Base-by-base conservation (phyloP, 2,113 vertebrate species). In the Pycnonotus jocosus region DNA sequence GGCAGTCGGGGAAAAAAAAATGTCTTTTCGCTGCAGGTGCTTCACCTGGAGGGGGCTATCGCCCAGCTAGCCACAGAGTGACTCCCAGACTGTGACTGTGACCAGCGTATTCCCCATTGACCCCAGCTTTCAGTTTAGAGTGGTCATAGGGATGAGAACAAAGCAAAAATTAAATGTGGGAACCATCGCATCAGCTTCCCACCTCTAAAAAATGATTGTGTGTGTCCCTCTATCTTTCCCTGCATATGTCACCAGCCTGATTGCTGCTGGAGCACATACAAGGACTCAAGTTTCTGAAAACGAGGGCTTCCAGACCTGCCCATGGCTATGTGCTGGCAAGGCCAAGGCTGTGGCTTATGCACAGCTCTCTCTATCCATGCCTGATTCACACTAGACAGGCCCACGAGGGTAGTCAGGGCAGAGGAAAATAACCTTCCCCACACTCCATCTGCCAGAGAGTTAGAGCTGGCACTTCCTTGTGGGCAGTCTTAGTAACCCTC, bases 1-100 rank as follows among this genome's bases (percentile, higher is more conserved):
- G 25, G 53, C 0, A 0, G n/a, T 3, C 2, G 0, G 33, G 37
- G 2, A 51, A 7, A 7, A 10, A 2, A 13, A 50, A 47, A 20
- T 11, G 3, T 42, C 24, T 82, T 61, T 22, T 35, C 16, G 6
- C 22, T 1, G 4, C 28, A 16, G 33, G 17, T 11, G 2, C 7
- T 28, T 79, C 31, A 44, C 54, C 9, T 38, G 33, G 48, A 6
- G 12, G 19, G 27, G 27, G 7, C 14, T 38, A 48, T 40, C 0
- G 0, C 11, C 20, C 15, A 51, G 21, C 2, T 10, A 23, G 37
- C 6, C 0, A 1, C 0, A 0, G 30, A 84, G 44, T 48, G 33
- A 76, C 3, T 22, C 28, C 15, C 19, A 7, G 31, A 8, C 7
- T 11, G 30, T 8, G 85, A 16, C 42, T 33, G 37, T 4, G 47